phyloP scores from a whole-genome alignment of 2,888 invertebrate genomes.

The Troides helena region DNA sequence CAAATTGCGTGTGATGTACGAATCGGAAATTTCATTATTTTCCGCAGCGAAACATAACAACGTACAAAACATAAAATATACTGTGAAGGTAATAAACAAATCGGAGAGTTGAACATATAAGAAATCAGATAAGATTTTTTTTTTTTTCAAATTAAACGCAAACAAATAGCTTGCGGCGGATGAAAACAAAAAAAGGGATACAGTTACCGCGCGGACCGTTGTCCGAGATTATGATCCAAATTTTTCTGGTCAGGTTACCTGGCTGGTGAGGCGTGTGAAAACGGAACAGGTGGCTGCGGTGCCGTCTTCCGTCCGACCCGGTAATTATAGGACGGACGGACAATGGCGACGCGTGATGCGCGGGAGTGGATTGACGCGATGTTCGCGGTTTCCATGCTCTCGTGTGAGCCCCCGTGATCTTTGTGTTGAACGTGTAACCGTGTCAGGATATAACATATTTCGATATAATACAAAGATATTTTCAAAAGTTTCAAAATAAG shows the following conservation, averaged over 20 bases:
- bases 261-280: conserved; percentile 74
- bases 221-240: conserved; percentile 53
- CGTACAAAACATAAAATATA: background rate
- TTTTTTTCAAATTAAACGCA: conserved; percentile 20
- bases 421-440: conserved; percentile 4
- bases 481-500: background rate
- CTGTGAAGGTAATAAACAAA: background rate
- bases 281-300: conserved; percentile 72
- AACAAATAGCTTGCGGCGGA: conserved; percentile 33
- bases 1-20: conserved; percentile 66
- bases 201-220: conserved; percentile 55
- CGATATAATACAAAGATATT: background rate
- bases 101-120: conserved; percentile 21
- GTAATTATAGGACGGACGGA: conserved; percentile 66
- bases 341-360: conserved; percentile 65
- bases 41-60: background rate
- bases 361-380: conserved; percentile 51
- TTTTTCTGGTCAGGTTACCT: conserved; percentile 58
- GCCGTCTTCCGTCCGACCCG: conserved; percentile 56
- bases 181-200: conserved; percentile 66
- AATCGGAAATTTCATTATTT: conserved; percentile 28
- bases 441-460: background rate
- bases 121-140: conserved; percentile 13
- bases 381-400: conserved; percentile 45
- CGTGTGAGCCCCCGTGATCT: conserved; percentile 19